phyloP scores from a whole-genome alignment of 2,888 invertebrate species.

The Tridacna gigas region DNA sequence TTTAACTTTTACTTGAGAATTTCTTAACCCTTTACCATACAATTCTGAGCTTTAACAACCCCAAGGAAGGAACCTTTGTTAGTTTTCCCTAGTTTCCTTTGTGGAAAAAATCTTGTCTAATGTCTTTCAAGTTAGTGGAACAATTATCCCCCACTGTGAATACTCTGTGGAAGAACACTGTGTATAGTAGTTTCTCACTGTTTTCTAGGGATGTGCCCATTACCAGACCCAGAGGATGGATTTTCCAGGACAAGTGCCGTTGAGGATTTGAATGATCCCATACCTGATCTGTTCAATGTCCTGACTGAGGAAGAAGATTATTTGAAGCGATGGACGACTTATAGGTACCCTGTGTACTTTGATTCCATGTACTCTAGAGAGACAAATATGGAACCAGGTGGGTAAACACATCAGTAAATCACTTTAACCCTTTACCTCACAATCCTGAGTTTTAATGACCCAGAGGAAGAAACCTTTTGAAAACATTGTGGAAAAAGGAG shows the following conservation, averaged over 20 bases:
- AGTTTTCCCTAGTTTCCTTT: no score
- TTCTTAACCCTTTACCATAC: no score
- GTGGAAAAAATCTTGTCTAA: no score
- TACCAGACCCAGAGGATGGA: constrained; percentile 91
- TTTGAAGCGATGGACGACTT: constrained; percentile 91
- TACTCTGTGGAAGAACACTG: background rate
- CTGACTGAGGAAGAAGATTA: constrained; percentile 92
- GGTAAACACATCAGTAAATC: background rate
- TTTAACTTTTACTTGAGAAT: no score
- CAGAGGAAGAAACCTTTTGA: no score
- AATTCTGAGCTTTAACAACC: no score
- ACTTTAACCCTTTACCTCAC: background rate
- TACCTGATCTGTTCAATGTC: constrained; percentile 93
- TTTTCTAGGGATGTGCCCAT: constrained; percentile 93
- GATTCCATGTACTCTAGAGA: constrained; percentile 87
- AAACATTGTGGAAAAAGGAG: no score
- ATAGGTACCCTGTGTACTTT: constrained; percentile 89
- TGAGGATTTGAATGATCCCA: constrained; percentile 92
- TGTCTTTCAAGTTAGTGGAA: no score
- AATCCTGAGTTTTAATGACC: no score
- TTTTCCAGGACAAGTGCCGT: constrained; percentile 93
- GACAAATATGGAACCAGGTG: constrained; percentile 36
- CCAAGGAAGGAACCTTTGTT: no score
- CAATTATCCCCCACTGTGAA: no score
- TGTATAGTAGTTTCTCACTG: background rate